A percentile compares a stretch with the other conserved stretches of the same genome.
These are phyloP conservation scores for Ecdyonurus torrentis DNA, from an alignment of 2,888 invertebrate species.

Conservation along the genomic window DNA sequence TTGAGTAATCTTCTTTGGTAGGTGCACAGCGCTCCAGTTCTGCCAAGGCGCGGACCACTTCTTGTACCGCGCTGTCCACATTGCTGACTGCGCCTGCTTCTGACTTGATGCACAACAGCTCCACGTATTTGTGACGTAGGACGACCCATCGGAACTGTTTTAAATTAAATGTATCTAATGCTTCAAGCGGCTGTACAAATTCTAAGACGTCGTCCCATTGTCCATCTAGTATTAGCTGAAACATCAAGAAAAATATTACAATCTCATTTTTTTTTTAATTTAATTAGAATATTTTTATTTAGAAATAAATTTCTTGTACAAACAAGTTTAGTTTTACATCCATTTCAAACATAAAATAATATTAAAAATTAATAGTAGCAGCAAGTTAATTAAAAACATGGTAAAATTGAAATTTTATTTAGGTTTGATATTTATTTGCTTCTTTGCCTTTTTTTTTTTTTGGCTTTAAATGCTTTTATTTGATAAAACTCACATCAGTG, in stretches of 20 bases:
- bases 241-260: background rate
- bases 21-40: conserved; percentile 80
- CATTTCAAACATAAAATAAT: too few species aligned
- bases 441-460: too few species aligned
- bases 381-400: too few species aligned
- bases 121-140: conserved; percentile 83
- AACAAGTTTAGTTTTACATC: too few species aligned
- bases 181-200: conserved; percentile 85
- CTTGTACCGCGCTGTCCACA: conserved; percentile 77
- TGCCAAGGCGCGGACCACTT: conserved; percentile 50
- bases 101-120: conserved; percentile 85
- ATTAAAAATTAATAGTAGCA: too few species aligned
- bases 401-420: too few species aligned
- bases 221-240: conserved; percentile 71
- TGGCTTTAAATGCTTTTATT: too few species aligned
- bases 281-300: background rate
- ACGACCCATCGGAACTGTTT: conserved; percentile 74
- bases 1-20: conserved; percentile 85
- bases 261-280: background rate
- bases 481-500: too few species aligned
- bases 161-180: conserved; percentile 64
- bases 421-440: too few species aligned
- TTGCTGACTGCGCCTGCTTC: conserved; percentile 63
- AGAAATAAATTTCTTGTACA: too few species aligned
- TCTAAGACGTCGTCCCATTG: conserved; percentile 97